Conservation (phyloP, 1,140 invertebrate genomes). For the Ceratoteleas bidentatus region DNA sequence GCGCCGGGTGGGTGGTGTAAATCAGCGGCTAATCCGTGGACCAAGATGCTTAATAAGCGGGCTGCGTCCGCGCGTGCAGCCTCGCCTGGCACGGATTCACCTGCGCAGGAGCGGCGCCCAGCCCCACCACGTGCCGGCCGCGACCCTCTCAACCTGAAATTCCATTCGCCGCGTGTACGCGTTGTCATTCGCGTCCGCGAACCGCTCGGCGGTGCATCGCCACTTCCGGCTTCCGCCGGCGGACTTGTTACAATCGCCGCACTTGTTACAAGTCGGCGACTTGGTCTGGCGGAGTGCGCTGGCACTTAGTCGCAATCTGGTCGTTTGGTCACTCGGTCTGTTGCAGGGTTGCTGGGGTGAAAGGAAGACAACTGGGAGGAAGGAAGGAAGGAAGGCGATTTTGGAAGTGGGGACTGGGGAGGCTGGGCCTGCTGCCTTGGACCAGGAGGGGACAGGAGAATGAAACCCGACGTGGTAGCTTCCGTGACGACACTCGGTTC, state of each 20-base stretch:
- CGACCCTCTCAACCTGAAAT: slow-evolving; percentile 60
- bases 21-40: slow-evolving; percentile 54
- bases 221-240: slow-evolving; percentile 70
- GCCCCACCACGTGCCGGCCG: slow-evolving; percentile 36
- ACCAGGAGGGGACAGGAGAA: too few relatives aligned
- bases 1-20: slow-evolving; percentile 24
- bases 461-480: too few relatives aligned
- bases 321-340: too few relatives aligned
- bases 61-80: slow-evolving; percentile 28
- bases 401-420: too few relatives aligned
- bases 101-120: slow-evolving; percentile 69
- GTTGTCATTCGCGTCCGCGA: slow-evolving; percentile 76
- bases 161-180: slow-evolving; percentile 54
- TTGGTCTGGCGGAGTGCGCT: too few relatives aligned
- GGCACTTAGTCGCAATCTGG: too few relatives aligned
- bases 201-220: slow-evolving; percentile 57
- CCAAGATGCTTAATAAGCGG: slow-evolving; percentile 57
- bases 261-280: too few relatives aligned
- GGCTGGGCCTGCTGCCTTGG: too few relatives aligned
- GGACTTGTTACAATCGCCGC: not conserved
- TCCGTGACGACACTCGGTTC: too few relatives aligned
- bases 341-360: too few relatives aligned
- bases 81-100: slow-evolving; percentile 54
- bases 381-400: too few relatives aligned
- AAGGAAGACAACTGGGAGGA: too few relatives aligned